A percentile compares a stretch with the other conserved stretches of the same genome.
Conservation (phyloP, 2,113 vertebrate genomes). For the Connochaetes taurinus region DNA sequence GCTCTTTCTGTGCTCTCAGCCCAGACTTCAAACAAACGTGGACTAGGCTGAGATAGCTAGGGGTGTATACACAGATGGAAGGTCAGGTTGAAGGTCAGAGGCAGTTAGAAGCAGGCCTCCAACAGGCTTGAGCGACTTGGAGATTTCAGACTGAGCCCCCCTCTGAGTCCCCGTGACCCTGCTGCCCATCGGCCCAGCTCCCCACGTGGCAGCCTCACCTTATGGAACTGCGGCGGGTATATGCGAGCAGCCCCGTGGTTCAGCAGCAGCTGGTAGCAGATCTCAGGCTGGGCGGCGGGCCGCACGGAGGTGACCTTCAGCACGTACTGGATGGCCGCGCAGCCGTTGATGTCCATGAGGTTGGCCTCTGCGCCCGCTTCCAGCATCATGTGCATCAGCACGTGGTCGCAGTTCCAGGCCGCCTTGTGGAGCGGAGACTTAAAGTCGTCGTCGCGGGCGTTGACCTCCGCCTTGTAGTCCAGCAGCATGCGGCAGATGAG, state of each 20-base stretch:
- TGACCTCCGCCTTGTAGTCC: constrained; percentile 87
- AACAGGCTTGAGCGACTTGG: not conserved
- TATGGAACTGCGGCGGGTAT: constrained; percentile 96
- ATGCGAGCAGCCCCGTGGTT: constrained; percentile 90
- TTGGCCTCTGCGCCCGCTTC: constrained; percentile 88
- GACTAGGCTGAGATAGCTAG: too few species aligned
- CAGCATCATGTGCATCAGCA: constrained; percentile 92
- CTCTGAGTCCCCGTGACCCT: not conserved
- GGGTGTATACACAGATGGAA: not conserved
- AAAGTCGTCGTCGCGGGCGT: constrained; percentile 88
- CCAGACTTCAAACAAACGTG: not conserved
- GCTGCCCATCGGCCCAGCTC: fast-evolving
- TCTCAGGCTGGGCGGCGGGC: constrained; percentile 84
- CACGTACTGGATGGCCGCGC: constrained; percentile 91
- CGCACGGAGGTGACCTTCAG: constrained; percentile 90
- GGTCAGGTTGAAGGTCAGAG: not conserved
- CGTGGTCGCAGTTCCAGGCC: constrained; percentile 94
- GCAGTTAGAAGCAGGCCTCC: not conserved
- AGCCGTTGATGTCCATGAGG: constrained; percentile 94
- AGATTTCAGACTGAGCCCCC: not conserved
- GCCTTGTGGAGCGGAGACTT: constrained; percentile 95
- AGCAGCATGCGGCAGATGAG: constrained; percentile 89
- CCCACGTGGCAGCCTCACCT: constrained; percentile 79
- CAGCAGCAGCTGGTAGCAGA: constrained; percentile 93
- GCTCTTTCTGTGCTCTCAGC: not conserved